phyloP scores from a whole-genome alignment of 2,113 vertebrate species.

The Siniperca knerii region DNA sequence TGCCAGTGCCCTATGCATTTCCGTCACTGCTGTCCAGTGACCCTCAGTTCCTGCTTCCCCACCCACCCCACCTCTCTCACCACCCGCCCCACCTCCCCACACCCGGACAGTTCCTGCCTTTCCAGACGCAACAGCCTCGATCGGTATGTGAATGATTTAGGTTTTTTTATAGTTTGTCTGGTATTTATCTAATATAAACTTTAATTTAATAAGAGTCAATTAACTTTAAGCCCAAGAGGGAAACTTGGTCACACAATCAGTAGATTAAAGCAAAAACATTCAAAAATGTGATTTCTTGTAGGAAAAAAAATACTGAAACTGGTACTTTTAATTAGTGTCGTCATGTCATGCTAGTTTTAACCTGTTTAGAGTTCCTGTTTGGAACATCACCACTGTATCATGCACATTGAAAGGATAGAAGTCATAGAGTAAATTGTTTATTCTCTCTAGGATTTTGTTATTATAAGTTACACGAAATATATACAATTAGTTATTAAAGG shows the following conservation, averaged over 20 bases:
- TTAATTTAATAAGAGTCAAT: neutral
- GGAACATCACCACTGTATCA: neutral
- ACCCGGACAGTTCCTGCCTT: constrained; percentile 95
- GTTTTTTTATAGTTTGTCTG: neutral
- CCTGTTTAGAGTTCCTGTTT: neutral
- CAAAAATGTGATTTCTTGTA: too few species aligned
- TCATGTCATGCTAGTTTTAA: too few species aligned
- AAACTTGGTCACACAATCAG: neutral
- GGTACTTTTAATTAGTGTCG: too few species aligned
- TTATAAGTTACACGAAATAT: neutral
- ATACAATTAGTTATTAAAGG: neutral
- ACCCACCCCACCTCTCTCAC: constrained; percentile 91
- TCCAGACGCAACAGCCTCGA: constrained; percentile 95
- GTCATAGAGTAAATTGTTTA: neutral
- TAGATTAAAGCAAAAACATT: too few species aligned
- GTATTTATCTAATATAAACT: neutral
- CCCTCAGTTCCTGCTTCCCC: constrained; percentile 95
- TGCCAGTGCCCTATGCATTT: constrained; percentile 96
- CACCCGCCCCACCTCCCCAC: constrained; percentile 93
- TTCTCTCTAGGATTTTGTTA: neutral
- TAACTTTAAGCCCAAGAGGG: neutral
- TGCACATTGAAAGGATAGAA: neutral
- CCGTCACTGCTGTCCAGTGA: constrained; percentile 96
- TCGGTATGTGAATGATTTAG: constrained; percentile 87
- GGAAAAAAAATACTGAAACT: too few species aligned